Base-by-base conservation (phyloP, 2,888 invertebrate genomes). In the Heteromurus nitidus region DNA sequence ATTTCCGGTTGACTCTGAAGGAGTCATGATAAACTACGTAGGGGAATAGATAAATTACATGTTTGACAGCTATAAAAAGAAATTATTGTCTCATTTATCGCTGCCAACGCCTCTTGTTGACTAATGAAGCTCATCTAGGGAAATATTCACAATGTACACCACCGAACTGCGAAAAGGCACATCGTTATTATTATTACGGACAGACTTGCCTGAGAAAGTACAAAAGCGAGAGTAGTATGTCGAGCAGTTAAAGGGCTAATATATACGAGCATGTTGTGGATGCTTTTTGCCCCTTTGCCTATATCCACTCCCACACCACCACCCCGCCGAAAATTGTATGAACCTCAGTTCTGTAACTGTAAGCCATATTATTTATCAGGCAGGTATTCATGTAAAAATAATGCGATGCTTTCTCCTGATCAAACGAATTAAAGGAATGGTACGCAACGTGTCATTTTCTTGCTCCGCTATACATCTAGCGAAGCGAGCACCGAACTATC, bases 51-150 rank as follows among this genome's bases (percentile, higher is more conserved):
- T 79, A 79, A 79, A 72, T 79, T 79, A 72, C 79, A 79, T 79
- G 79, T 79, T 79, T 79, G 79, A 79, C 79, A 79, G 79, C 79
- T 79, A 79, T 79, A 79, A 79, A 79, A 79, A 79, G 79, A 53
- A 79, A 79, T 79, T 79, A 65, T 79, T 79, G 79, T 79, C 79
- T 79, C 79, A 72, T 79, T 79, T 79, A 70, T 79, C 79, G 70
- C 42, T 70, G 77, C 77, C 77, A 77, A 70, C 79, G 72, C 79
- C 79, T 70, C 70, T 79, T 70, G 70, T 72, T 72, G 72, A 79
- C 79, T 77, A 77, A 77, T 77, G 77, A 77, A 69, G 77, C 70
- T 77, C 64, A 77, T 70, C 77, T 60, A 42, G 64, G 62, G 58
- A 68, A 76, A 76, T 60, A 24, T 36, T 28, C 31, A 31, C 42